Evolutionary conservation across 2,888 invertebrate genomes (phyloP).

Genomic region (Cecidostiba fungosa): DNA sequence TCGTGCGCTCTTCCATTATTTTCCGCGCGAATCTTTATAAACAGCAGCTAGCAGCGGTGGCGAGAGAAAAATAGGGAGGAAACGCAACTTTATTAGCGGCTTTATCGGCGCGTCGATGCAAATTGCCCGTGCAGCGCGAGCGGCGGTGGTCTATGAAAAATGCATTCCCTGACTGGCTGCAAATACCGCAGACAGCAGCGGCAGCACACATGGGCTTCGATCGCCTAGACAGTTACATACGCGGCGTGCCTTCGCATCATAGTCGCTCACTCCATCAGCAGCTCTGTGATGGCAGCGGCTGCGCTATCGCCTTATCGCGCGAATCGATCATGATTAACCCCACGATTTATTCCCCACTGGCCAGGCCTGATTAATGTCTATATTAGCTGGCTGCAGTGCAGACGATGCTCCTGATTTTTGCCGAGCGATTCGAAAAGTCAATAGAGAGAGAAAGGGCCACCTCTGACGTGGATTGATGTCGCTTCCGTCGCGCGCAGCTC

Average conservation of each 20-base stretch:
- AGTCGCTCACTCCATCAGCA: slow-evolving; percentile 13
- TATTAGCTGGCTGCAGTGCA: slow-evolving; percentile 22
- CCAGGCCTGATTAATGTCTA: slow-evolving; percentile 54
- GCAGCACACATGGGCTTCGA: slow-evolving; percentile 30
- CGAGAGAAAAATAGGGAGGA: background rate
- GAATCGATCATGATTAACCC: slow-evolving; percentile 54
- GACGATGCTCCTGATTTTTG: slow-evolving; percentile 23
- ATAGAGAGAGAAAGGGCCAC: background rate
- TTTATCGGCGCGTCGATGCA: slow-evolving; percentile 54
- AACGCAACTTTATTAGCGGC: slow-evolving; percentile 56
- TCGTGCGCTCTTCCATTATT: slow-evolving; percentile 22
- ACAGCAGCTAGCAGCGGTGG: background rate
- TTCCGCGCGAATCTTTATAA: too few species aligned
- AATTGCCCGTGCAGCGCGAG: slow-evolving; percentile 30
- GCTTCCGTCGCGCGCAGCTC: background rate
- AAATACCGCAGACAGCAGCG: slow-evolving; percentile 25
- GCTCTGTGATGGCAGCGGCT: background rate
- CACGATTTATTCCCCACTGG: slow-evolving; percentile 40
- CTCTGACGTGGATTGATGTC: background rate
- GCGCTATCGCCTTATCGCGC: slow-evolving; percentile 34
- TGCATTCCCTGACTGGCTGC: slow-evolving; percentile 26
- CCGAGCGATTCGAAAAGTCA: background rate
- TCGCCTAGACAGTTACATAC: slow-evolving; percentile 53
- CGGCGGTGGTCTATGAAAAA: slow-evolving; percentile 31
- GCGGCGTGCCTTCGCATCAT: slow-evolving; percentile 43